phyloP scores from a whole-genome alignment of 2,888 invertebrate species.

The Philopedon plagiatum region DNA sequence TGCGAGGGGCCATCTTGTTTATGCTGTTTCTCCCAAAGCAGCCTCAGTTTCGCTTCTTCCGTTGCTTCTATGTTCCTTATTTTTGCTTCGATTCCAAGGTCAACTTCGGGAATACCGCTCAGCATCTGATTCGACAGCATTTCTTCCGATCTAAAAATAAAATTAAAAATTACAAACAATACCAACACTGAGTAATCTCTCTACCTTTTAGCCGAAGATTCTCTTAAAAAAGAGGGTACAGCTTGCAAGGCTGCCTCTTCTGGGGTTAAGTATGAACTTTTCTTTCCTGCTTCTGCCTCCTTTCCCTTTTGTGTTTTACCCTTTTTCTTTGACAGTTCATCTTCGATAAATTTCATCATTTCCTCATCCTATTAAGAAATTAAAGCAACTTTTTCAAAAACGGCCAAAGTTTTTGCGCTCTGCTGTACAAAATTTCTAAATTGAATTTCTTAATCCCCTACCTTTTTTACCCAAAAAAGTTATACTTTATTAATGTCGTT shows the following conservation, averaged over 20 bases:
- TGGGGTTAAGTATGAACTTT: conserved; percentile 72
- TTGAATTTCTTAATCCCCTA: too few species aligned
- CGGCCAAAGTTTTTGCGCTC: too few species aligned
- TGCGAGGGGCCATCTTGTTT: conserved; percentile 95
- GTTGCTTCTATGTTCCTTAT: conserved; percentile 99
- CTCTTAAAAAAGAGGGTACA: conserved; percentile 78
- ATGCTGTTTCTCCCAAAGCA: conserved; percentile 90
- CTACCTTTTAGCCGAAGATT: conserved; percentile 83
- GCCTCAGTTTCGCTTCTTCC: conserved; percentile 95
- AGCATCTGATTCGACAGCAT: conserved; percentile 99
- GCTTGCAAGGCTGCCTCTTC: conserved; percentile 91
- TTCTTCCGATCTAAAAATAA: conserved; percentile 82
- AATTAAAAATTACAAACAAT: too few species aligned
- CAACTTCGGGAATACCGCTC: conserved; percentile 99
- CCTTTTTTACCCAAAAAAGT: too few species aligned
- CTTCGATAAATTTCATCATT: conserved; percentile 95
- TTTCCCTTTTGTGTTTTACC: conserved; percentile 66
- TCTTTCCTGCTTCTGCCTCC: conserved; percentile 58
- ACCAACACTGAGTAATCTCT: not conserved
- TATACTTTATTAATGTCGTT: too few species aligned
- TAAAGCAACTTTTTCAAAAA: too few species aligned
- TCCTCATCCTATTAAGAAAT: conserved; percentile 86
- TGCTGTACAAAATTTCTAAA: too few species aligned
- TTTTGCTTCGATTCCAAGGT: conserved; percentile 99
- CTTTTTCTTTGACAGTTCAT: conserved; percentile 88